Evolutionary conservation across 2,113 vertebrate species (phyloP), one percentile per base, ranked within the genome.

Genomic region (Chascanopsetta lugubris): DNA sequence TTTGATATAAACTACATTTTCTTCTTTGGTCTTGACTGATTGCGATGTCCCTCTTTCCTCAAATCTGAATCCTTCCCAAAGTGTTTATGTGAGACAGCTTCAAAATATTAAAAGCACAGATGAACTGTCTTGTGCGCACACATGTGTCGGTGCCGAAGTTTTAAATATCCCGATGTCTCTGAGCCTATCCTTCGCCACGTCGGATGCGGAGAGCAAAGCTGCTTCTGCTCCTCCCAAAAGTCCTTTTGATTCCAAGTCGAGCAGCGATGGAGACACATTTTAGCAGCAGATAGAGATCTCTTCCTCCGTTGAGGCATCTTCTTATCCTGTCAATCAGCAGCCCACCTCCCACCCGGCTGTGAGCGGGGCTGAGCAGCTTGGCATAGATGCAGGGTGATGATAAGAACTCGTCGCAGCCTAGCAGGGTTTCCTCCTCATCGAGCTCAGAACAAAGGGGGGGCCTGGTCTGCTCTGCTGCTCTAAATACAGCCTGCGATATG

Each of bases 361-460:
- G 73, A 3, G 60, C 68, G 24, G 79, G 62, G 68, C 70, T 65
- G 75, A 85, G 84, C 85, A 84, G 84, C 82, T 84, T 89, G 87
- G 77, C 84, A 55, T 45, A 83, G 83, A 84, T 59, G 77, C 78
- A 62, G 75, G 79, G 72, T 61, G 80, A 87, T 86, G 87, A 89
- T 85, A 85, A 86, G 85, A 80, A 73, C 81, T 85, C 75, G 68
- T 77, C 50, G 70, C 78, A 76, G 77, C 87, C 66, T 87, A 86
- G 87, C 87, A 85, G 87, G 85, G 81, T 79, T 84, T 75, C 85
- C 78, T 89, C 77, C 84, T 89, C 84, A 87, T 89, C 87, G 87
- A 82, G 80, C 77, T 83, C 80, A 53, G 82, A 89, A 86, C 82
- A 42, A 42, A 42, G 77, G 75, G 83, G 38, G 77, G 79, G 81